A percentile compares a stretch with the other conserved stretches of the same genome.
These are phyloP conservation scores for Aphidius ervi DNA, from an alignment of 1,140 invertebrate genomes.

Conservation along the genomic window DNA sequence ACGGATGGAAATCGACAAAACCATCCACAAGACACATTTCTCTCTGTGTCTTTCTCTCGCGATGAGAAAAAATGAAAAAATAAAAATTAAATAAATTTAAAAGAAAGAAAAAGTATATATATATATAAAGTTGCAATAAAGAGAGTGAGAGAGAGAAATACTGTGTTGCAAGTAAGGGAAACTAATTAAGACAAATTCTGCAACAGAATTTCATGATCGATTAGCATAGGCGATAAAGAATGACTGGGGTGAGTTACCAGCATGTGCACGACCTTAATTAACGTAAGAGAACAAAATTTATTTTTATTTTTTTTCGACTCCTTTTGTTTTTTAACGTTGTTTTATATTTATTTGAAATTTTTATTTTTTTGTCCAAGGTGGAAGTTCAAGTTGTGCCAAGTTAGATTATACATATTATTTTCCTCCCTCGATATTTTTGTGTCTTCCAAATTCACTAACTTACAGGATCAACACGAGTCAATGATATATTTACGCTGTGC, in stretches of 20 bases:
- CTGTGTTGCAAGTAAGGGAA: conserved; percentile 29
- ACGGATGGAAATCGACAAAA: conserved; percentile 28
- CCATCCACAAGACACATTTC: background rate
- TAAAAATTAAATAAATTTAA: too few relatives aligned
- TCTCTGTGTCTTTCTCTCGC: conserved; percentile 3
- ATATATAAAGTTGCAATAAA: background rate
- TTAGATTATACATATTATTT: too few relatives aligned
- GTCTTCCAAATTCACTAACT: too few relatives aligned
- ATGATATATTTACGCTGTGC: too few relatives aligned
- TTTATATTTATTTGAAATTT: conserved; percentile 1
- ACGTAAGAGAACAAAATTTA: conserved; percentile 33
- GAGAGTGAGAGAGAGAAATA: conserved; percentile 16
- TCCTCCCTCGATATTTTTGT: too few relatives aligned
- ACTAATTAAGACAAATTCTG: conserved; percentile 46
- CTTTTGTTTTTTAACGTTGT: conserved; percentile 2
- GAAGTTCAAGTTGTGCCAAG: background rate
- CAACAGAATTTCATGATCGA: conserved; percentile 42
- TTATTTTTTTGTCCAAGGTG: background rate
- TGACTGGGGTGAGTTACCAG: conserved; percentile 27
- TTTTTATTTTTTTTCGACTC: conserved; percentile 29
- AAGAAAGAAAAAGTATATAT: too few relatives aligned
- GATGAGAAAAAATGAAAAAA: background rate
- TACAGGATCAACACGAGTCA: too few relatives aligned
- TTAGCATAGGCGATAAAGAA: conserved; percentile 41
- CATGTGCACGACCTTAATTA: conserved; percentile 43